Evolutionary conservation across 2,113 vertebrate genomes (phyloP).

Genomic region (Paraplagusia blochii): DNA sequence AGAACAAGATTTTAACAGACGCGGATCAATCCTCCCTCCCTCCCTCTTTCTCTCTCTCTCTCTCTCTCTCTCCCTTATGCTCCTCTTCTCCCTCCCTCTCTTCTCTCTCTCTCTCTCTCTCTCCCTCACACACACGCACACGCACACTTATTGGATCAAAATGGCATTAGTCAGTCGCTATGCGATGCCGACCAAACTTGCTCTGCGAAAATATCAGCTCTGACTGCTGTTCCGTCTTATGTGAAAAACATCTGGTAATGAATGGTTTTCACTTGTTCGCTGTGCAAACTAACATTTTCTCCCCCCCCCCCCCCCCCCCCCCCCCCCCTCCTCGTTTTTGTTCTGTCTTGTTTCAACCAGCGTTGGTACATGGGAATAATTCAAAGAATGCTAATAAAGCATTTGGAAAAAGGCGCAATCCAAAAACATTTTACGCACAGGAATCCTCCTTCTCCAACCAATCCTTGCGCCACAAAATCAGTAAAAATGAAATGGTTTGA

Average conservation of each 20-base stretch:
- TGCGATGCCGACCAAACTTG: constrained; percentile 59
- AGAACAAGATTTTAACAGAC: constrained; percentile 80
- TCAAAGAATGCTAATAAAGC: constrained; percentile 27
- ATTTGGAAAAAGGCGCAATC: background rate
- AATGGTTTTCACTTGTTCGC: constrained; percentile 41
- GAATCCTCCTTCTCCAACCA: constrained; percentile 6
- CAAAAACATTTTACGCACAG: constrained; percentile 15
- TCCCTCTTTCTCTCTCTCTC: constrained; percentile 28
- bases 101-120: constrained; percentile 16
- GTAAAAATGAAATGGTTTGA: background rate
- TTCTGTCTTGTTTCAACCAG: constrained; percentile 13
- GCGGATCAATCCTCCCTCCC: constrained; percentile 77
- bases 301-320: constrained; percentile 1
- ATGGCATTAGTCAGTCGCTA: constrained; percentile 68
- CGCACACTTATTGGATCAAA: constrained; percentile 72
- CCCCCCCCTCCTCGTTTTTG: too few species aligned
- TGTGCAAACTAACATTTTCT: constrained; percentile 28
- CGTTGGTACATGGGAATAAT: constrained; percentile 37
- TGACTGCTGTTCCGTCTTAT: constrained; percentile 29
- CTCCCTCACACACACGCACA: constrained; percentile 44
- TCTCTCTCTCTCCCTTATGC: constrained; percentile 33
- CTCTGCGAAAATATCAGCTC: constrained; percentile 38
- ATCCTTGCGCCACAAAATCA: constrained; percentile 7
- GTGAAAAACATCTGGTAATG: constrained; percentile 46
- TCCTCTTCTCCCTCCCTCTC: constrained; percentile 17